Conservation (phyloP, 1,140 invertebrate species). For the Lepidurus couesii region DNA sequence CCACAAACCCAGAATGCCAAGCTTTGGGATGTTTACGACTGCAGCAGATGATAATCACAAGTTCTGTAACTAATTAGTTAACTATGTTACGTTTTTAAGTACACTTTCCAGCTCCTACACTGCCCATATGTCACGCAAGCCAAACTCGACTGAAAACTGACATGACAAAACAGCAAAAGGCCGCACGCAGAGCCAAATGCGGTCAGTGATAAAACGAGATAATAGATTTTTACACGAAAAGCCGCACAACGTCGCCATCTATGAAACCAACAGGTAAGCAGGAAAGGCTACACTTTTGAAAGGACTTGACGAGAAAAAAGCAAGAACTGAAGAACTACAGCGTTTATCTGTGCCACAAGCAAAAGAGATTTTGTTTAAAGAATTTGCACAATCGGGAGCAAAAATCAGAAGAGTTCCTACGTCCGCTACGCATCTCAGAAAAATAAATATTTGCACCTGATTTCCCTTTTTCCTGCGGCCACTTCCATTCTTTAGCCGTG, state of each 20-base stretch:
- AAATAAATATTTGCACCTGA: slow-evolving; percentile 22
- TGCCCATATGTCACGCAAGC: background rate
- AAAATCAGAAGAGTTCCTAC: background rate
- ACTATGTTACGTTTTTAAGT: background rate
- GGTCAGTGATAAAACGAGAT: background rate
- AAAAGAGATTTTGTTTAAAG: background rate
- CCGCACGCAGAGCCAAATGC: background rate
- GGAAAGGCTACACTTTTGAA: background rate
- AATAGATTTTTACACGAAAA: background rate
- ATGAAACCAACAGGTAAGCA: background rate
- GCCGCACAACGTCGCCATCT: background rate
- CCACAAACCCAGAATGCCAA: background rate
- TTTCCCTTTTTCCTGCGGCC: slow-evolving; percentile 1
- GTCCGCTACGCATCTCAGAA: background rate
- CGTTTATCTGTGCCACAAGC: background rate
- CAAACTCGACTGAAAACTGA: background rate
- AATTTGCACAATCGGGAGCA: background rate
- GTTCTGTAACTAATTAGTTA: background rate
- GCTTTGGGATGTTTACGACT: background rate
- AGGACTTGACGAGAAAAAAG: background rate
- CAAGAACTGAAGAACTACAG: background rate
- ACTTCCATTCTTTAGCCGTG: background rate
- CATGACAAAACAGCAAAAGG: background rate
- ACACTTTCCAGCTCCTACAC: background rate
- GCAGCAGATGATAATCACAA: background rate